Base-by-base conservation (phyloP, 2,113 vertebrate species). In the Syrmaticus mikado region DNA sequence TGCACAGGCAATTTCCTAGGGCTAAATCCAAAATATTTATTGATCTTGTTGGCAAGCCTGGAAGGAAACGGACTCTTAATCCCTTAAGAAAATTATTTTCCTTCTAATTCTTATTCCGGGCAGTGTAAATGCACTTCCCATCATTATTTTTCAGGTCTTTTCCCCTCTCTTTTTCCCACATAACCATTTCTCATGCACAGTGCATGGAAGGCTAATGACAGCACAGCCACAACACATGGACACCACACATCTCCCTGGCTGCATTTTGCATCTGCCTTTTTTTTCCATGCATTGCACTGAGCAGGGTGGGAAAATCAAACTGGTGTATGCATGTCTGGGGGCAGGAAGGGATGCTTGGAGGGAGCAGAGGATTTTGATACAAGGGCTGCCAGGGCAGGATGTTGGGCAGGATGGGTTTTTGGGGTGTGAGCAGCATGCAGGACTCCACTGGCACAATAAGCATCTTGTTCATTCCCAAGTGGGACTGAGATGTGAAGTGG, bases 21-120 rank as follows among this genome's bases (percentile, higher is more conserved):
- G 75, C 75, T 81, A 92, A 95, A 87, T 94, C 92, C 93, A 90
- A 97, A 95, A 90, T 94, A 95, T 96, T 92, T 96, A 96, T 95
- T 89, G 95, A 94, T 95, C 94, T 81, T 50, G 87, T 94, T 91
- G 82, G 91, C 75, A 91, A 74, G 55, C 8, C 3, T 67, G 68
- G 85, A 95, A 80, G 68, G 61, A 87, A 93, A 80, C 7, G 2
- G 75, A 70, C 89, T 91, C 87, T 91, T 94, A 94, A 92, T 94
- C 91, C 87, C 76, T 91, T 84, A 78, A 90, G 94, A 94, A 96
- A 97, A 95, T 94, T n/a, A 93, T 84, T 85, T 92, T 68, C 68
- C 46, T 91, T 95, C 95, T 94, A 91, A 94, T 97, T 96, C 91
- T 92, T 90, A 94, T 96, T 97, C 95, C 43, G 89, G 93, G 89